Evolutionary conservation across 2,888 invertebrate genomes (phyloP).

Genomic region (Lasiommata megera): DNA sequence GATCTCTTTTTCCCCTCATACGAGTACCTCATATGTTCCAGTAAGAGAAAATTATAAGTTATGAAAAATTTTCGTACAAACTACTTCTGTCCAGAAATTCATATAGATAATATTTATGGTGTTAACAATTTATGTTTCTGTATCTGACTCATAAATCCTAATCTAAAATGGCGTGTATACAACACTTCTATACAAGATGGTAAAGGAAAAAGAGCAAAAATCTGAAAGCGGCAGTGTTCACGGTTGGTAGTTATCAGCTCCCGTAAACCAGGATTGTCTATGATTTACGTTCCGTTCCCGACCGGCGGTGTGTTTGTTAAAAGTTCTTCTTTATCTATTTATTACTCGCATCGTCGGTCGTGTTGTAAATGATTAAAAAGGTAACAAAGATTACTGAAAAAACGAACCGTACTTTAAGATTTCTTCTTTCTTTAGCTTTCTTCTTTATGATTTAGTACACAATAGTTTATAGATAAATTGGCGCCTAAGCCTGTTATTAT

Average conservation of each 20-base stretch:
- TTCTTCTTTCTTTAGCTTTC: too few species aligned
- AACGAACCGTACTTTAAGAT: not conserved
- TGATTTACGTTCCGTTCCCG: slow-evolving; percentile 42
- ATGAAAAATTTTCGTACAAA: too few species aligned
- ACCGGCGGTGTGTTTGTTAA: slow-evolving; percentile 34
- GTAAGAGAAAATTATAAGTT: too few species aligned
- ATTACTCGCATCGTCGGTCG: not conserved
- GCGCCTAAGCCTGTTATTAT: too few species aligned
- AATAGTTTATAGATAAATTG: too few species aligned
- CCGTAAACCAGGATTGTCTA: slow-evolving; percentile 53
- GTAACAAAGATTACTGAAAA: not conserved
- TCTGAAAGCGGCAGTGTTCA: slow-evolving; percentile 17
- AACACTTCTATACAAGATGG: not conserved
- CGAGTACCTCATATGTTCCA: too few species aligned
- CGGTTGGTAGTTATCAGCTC: slow-evolving; percentile 39
- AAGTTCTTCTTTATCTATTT: slow-evolving; percentile 12
- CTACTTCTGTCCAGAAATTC: too few species aligned
- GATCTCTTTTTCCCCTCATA: too few species aligned
- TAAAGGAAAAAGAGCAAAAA: slow-evolving; percentile 20
- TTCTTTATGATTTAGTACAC: too few species aligned
- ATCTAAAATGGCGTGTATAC: not conserved
- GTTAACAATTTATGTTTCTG: too few species aligned
- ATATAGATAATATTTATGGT: too few species aligned
- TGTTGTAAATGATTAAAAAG: not conserved
- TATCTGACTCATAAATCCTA: too few species aligned